Evolutionary conservation across 2,113 vertebrate species (phyloP).

Genomic region (Leiothrix lutea): DNA sequence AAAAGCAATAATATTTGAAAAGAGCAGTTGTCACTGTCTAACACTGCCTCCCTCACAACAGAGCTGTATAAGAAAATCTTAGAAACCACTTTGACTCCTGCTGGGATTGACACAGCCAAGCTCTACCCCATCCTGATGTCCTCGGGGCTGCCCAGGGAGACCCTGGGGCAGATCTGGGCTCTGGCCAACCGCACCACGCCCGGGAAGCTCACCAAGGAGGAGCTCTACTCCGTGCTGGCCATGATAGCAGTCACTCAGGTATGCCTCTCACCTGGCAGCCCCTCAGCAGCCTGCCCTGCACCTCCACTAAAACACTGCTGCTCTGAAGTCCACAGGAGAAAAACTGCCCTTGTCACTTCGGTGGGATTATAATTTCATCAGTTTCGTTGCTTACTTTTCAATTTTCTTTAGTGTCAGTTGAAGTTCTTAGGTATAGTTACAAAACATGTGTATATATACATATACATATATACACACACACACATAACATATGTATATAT

Average conservation of each 20-base stretch:
- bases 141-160: slow-evolving; percentile 94
- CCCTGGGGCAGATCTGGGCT: slow-evolving; percentile 96
- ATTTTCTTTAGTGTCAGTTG: neutral
- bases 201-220: slow-evolving; percentile 95
- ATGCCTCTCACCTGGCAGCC: neutral
- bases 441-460: neutral
- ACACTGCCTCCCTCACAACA: slow-evolving; percentile 57
- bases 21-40: neutral
- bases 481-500: accelerated
- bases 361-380: neutral
- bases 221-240: slow-evolving; percentile 91
- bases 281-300: neutral
- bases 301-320: neutral
- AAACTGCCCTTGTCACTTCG: neutral
- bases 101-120: slow-evolving; percentile 95
- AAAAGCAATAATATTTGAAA: neutral
- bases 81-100: slow-evolving; percentile 88
- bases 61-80: slow-evolving; percentile 95
- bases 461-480: no score
- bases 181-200: slow-evolving; percentile 95
- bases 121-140: slow-evolving; percentile 98
- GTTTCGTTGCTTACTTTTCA: neutral
- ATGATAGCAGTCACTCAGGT: slow-evolving; percentile 96
- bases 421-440: neutral
- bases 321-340: neutral